Percentiles rank a stretch among this genome's conserved stretches.
phyloP scores from a whole-genome alignment of 2,888 invertebrate genomes.

The Eupithecia exiguata region DNA sequence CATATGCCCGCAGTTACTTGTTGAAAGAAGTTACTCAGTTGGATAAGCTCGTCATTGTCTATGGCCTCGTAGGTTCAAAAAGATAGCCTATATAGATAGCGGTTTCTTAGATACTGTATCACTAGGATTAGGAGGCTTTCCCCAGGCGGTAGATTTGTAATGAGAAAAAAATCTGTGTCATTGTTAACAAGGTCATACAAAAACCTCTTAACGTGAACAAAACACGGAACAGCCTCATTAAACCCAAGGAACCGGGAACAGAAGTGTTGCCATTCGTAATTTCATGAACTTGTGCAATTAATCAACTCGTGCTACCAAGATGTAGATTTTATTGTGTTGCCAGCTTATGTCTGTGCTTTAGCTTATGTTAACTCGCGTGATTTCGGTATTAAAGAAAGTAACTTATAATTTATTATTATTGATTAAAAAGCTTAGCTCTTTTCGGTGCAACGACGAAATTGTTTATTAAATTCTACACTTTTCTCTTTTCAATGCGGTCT shows the following conservation, averaged over 20 bases:
- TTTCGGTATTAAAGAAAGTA: not conserved
- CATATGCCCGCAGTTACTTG: too few relatives aligned
- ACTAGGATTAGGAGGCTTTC: too few relatives aligned
- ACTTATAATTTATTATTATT: too few relatives aligned
- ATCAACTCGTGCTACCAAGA: constrained; percentile 29
- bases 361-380: not conserved
- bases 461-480: too few relatives aligned
- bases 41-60: too few relatives aligned
- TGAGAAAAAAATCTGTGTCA: not conserved
- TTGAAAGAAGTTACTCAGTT: too few relatives aligned
- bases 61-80: too few relatives aligned
- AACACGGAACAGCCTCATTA: constrained; percentile 8
- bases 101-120: too few relatives aligned
- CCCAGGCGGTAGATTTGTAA: not conserved
- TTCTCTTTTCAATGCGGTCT: too few relatives aligned
- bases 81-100: too few relatives aligned
- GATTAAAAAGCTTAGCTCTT: too few relatives aligned
- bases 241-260: constrained; percentile 11
- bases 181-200: constrained; percentile 3
- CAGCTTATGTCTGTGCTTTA: not conserved
- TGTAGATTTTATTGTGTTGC: constrained; percentile 3
- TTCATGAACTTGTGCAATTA: constrained; percentile 47
- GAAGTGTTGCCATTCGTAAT: constrained; percentile 39
- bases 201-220: constrained; percentile 9
- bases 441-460: too few relatives aligned